phyloP scores from a whole-genome alignment of 1,140 invertebrate species.

The Contarinia nasturtii region DNA sequence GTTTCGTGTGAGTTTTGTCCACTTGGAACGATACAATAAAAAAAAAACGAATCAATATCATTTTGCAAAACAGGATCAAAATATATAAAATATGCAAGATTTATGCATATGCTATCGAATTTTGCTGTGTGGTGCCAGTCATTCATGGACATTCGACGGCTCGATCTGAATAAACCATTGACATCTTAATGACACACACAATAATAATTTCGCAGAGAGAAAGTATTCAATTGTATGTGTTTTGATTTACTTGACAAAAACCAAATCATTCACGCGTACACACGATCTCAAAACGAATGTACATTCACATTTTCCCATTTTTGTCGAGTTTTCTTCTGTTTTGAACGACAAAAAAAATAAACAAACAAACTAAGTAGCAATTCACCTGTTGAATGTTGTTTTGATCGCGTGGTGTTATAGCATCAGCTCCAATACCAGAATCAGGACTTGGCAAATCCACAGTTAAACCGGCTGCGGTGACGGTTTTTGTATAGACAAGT shows the following conservation, averaged over 20 bases:
- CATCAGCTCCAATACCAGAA: slow-evolving; percentile 76
- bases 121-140: background rate
- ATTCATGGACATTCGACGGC: background rate
- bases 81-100: background rate
- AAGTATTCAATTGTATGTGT: background rate
- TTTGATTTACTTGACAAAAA: too few relatives aligned
- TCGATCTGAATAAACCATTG: background rate
- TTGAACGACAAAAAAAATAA: background rate
- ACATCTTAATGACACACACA: background rate
- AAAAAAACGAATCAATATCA: background rate
- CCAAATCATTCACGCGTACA: background rate
- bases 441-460: slow-evolving; percentile 84
- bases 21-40: background rate
- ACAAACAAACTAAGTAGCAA: slow-evolving; percentile 7
- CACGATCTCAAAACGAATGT: background rate
- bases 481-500: slow-evolving; percentile 20
- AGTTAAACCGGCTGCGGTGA: slow-evolving; percentile 50
- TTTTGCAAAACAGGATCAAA: background rate
- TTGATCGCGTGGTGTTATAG: slow-evolving; percentile 74
- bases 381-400: slow-evolving; percentile 74
- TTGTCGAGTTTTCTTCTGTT: background rate
- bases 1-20: background rate
- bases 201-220: background rate
- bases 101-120: background rate
- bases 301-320: background rate